Base-by-base conservation (phyloP, 1,140 invertebrate species). In the Lepeophtheirus salmonis region DNA sequence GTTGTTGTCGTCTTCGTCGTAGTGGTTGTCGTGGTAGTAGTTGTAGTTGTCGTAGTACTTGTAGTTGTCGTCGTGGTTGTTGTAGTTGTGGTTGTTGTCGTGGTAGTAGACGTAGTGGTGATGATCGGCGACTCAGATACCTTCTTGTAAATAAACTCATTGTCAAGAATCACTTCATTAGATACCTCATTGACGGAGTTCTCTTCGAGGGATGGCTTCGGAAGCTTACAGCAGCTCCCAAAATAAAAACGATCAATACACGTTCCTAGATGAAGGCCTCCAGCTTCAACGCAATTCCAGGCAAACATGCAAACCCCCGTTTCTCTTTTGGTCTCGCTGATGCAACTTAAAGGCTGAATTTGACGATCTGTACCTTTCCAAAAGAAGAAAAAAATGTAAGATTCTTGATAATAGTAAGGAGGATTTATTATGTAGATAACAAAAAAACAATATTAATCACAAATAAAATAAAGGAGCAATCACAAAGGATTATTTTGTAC, bases 241-340 rank as follows among this genome's bases (percentile, higher is more conserved):
- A 89, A 89, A 71, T 89, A 89, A 71, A 89, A 90, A 53, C 65
- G 79, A 71, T 92, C 87, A 68, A 89, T 86, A 69, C 89, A 92
- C 2, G 85, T 89, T 54, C 86, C 87, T 62, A 91, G 72, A 67
- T 90, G 87, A 1, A 84, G 86, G 23, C 89, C 89, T 69, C 90
- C 89, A 22, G 83, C 78, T 74, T 89, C 89, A 25, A 87, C 78
- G 68, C 89, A 94, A 63, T 89, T 84, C 70, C 88, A 89, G 57
- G 87, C 87, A 69, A 94, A 91, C 88, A 94, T 94, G 68, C 89
- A 94, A 6, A 86, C 76, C 6, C 89, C 89, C 56, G 79, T 81
- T 64, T 85, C 79, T 2, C 80, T 82, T 18, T 80, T 82, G 68
- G 79, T 78, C 67, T 83, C 78, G 53, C 83, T 84, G 67, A 88